phyloP scores from a whole-genome alignment of 2,888 invertebrate genomes.

The Stramonita haemastoma region DNA sequence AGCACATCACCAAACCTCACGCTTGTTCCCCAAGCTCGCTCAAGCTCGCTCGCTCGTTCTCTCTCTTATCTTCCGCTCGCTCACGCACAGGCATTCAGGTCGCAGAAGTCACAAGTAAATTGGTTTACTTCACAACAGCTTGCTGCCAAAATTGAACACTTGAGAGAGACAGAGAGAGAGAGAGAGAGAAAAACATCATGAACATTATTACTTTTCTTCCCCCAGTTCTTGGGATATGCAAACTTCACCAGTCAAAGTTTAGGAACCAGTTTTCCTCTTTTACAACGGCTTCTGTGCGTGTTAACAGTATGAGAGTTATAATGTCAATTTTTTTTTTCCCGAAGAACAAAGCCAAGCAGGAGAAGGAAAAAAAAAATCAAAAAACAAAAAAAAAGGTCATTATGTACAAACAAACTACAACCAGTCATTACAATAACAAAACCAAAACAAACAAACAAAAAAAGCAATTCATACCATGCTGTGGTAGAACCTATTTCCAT shows the following conservation, averaged over 20 bases:
- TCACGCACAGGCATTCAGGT: not conserved
- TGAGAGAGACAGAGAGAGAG: conserved; percentile 20
- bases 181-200: conserved; percentile 5
- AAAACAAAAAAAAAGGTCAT: not conserved
- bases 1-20: not conserved
- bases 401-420: not conserved
- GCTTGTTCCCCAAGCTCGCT: not conserved
- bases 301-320: not conserved
- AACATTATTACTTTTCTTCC: conserved; percentile 13
- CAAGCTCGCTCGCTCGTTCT: not conserved
- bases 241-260: not conserved
- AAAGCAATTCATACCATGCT: not conserved
- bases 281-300: conserved; percentile 22
- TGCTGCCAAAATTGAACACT: conserved; percentile 37
- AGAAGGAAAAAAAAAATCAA: not conserved
- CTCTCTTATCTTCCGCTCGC: not conserved
- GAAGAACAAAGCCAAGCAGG: not conserved
- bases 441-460: too few relatives aligned
- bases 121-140: conserved; percentile 9
- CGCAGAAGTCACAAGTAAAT: not conserved
- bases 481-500: not conserved
- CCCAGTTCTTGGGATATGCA: not conserved
- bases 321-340: not conserved
- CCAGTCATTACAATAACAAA: not conserved
- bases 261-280: not conserved